Evolutionary conservation across 30 jellyfish, hydroid and myxozoan genomes (phyloP).

Genomic region (Turritopsis rubra): DNA sequence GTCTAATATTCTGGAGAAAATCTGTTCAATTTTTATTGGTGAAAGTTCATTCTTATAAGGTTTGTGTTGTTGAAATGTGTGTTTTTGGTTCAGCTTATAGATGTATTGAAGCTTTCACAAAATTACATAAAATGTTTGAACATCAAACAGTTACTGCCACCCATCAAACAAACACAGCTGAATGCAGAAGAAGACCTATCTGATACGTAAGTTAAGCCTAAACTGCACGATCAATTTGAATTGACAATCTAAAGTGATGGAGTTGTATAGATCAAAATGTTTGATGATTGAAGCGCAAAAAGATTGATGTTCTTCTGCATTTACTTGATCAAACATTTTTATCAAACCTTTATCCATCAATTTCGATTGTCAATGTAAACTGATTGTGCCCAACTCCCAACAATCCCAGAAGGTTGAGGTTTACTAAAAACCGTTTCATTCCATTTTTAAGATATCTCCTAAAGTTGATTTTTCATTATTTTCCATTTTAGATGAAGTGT

Average conservation of each 20-base stretch:
- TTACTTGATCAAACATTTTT: too few relatives aligned
- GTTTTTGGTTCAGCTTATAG: slow-evolving; percentile 36
- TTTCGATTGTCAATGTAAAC: too few relatives aligned
- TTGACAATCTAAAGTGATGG: neutral
- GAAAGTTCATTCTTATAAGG: too few relatives aligned
- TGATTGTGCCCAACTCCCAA: too few relatives aligned
- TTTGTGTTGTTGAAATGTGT: neutral
- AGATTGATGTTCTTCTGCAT: too few relatives aligned
- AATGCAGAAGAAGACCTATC: slow-evolving; percentile 77
- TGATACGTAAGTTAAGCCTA: slow-evolving; percentile 54
- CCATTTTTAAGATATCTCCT: neutral
- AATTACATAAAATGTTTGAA: slow-evolving; percentile 48
- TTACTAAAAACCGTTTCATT: neutral
- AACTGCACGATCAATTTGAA: neutral
- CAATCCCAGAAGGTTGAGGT: too few relatives aligned
- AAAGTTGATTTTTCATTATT: neutral
- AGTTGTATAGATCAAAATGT: neutral
- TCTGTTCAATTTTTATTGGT: too few relatives aligned
- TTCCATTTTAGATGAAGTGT: neutral
- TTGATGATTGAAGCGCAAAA: too few relatives aligned
- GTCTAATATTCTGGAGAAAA: too few relatives aligned
- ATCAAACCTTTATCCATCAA: too few relatives aligned
- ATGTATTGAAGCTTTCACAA: slow-evolving; percentile 53
- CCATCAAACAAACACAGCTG: slow-evolving; percentile 84
- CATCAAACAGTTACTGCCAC: slow-evolving; percentile 83